phyloP scores from a whole-genome alignment of 2,113 vertebrate species.

The Pollimyrus isidori region DNA sequence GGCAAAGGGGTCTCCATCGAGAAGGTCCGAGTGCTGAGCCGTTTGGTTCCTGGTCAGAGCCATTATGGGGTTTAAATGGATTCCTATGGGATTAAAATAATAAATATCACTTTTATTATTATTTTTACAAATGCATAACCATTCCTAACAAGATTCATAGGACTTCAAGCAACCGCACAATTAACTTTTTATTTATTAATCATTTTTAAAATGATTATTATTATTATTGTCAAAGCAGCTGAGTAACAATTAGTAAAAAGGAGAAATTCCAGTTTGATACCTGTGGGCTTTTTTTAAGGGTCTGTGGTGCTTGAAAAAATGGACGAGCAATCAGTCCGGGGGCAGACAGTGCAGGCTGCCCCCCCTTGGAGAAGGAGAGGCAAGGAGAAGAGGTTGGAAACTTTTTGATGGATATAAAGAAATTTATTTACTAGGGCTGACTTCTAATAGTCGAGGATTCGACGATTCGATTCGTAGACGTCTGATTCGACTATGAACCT shows the following conservation, averaged over 20 bases:
- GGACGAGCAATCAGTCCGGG: background rate
- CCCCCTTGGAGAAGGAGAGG: background rate
- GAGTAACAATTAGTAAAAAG: background rate
- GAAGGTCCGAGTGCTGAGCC: conserved; percentile 44
- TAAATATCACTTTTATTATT: too few relatives aligned
- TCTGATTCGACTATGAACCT: too few relatives aligned
- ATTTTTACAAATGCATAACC: background rate
- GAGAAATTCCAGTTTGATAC: background rate
- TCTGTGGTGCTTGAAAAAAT: background rate
- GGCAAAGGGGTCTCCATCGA: conserved; percentile 72
- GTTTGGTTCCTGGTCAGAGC: conserved; percentile 54
- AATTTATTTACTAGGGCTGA: too few relatives aligned
- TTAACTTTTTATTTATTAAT: background rate
- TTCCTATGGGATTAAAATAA: background rate
- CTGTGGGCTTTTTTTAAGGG: background rate
- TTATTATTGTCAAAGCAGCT: background rate
- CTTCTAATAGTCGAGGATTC: too few relatives aligned
- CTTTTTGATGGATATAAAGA: background rate
- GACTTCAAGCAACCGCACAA: background rate
- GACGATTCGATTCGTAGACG: too few relatives aligned
- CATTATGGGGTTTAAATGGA: conserved; percentile 12
- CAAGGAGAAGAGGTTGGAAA: background rate
- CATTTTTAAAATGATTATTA: background rate
- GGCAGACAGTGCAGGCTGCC: background rate
- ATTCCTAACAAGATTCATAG: background rate